A percentile compares a stretch with the other conserved stretches of the same genome.
phyloP scores from a whole-genome alignment of 2,113 vertebrate species.

The Sciurus niger region DNA sequence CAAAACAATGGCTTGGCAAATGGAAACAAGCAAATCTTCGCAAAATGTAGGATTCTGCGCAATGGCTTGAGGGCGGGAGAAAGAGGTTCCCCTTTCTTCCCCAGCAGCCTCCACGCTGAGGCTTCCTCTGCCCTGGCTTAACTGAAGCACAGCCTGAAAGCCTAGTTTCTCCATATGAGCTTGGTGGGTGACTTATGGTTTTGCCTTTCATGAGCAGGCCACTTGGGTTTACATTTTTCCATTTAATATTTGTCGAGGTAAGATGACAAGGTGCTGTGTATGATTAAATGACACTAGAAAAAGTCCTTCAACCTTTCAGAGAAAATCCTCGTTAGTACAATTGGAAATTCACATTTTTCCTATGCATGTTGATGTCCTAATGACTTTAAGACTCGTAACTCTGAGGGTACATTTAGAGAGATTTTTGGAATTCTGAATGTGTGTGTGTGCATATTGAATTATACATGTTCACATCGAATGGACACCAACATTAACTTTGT shows the following conservation, averaged over 20 bases:
- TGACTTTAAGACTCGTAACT: neutral
- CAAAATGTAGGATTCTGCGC: neutral
- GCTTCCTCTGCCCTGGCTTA: neutral
- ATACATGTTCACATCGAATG: neutral
- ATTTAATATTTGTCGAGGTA: neutral
- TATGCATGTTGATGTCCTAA: neutral
- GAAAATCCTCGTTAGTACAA: neutral
- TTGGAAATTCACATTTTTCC: neutral
- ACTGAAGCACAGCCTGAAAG: neutral
- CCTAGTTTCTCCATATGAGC: neutral
- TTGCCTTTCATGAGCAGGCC: neutral
- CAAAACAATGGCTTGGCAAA: constrained; percentile 43
- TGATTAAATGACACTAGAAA: neutral
- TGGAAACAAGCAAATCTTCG: constrained; percentile 54
- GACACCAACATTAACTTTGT: neutral
- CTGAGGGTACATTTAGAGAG: neutral
- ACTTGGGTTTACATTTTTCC: neutral
- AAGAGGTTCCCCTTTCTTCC: neutral
- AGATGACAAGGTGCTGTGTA: neutral
- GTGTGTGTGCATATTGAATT: neutral
- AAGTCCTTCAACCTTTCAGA: neutral
- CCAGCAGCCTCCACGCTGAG: neutral
- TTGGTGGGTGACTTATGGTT: neutral
- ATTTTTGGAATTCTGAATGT: neutral
- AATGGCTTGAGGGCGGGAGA: neutral